Evolutionary conservation across 37 sponge, comb jelly and placozoan genomes (phyloP).

Genomic region (Theonella swinhoei): DNA sequence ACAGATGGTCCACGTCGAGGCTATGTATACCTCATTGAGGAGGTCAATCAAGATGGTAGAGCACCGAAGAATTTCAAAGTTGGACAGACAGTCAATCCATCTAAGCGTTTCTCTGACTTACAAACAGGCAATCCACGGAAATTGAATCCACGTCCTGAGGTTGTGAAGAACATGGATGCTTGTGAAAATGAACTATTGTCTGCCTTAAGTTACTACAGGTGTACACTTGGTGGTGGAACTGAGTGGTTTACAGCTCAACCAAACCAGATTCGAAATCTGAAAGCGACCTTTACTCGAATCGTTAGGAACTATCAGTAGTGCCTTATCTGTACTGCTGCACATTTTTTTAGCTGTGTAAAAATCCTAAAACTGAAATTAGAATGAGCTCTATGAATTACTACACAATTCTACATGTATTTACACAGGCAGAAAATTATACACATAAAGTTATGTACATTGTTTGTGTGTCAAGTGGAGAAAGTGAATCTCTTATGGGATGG

Average conservation of each 20-base stretch:
- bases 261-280: no score
- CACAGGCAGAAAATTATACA: no score
- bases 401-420: no score
- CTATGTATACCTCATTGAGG: neutral
- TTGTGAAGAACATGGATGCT: neutral
- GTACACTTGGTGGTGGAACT: neutral
- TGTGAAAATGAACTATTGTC: neutral
- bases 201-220: neutral
- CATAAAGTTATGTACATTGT: no score
- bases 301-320: no score
- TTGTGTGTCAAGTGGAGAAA: no score
- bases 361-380: no score
- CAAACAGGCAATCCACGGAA: neutral
- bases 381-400: no score
- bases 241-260: neutral
- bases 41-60: neutral
- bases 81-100: neutral
- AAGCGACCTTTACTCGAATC: no score
- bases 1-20: neutral
- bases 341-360: no score
- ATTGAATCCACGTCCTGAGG: neutral
- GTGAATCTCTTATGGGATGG: no score
- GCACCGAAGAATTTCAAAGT: neutral
- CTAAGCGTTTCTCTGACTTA: neutral
- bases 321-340: no score